Base-by-base conservation (phyloP, 2,888 invertebrate genomes). In the Halocaridina rubra region DNA sequence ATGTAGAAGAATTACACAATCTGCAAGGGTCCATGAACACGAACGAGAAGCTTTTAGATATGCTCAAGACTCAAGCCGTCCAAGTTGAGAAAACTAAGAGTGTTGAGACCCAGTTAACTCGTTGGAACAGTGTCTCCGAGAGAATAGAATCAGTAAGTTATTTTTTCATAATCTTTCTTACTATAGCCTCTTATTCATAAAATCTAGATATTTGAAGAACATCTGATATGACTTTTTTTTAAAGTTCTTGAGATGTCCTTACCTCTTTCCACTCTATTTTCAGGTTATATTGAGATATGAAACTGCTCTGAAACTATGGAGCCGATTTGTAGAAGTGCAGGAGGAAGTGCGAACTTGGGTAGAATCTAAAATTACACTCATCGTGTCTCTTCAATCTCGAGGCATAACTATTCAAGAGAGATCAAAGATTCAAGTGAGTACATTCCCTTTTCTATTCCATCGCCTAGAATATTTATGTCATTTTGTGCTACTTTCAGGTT, bases 241-340 rank as follows among this genome's bases (percentile, higher is more conserved):
- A n/a, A n/a, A n/a, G n/a, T n/a, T n/a, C n/a, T n/a, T n/a, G n/a
- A n/a, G n/a, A n/a, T n/a, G n/a, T n/a, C n/a, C n/a, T n/a, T n/a
- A n/a, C n/a, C n/a, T n/a, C n/a, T n/a, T n/a, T n/a, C n/a, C n/a
- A n/a, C n/a, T n/a, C n/a, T 39, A 16, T 3, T 4, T 39, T n/a
- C 81, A 88, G 88, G 88, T 88, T 5, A 88, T 88, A 30, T 59
- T 88, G 57, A 75, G 88, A 8, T 88, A 88, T 32, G 88, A 88
- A 61, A 88, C 88, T 16, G 88, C 88, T n/a, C 30, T 88, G 74
- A 76, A 86, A 39, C 69, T 88, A 32, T 88, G 88, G 88, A 74
- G 71, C 30, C 33, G 77, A 22, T 88, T 88, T 69, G 72, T 75
- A 33, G 75, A 72, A 0, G 88, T 88, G 16, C 88, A 88, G 69